Conservation (phyloP, 2,888 invertebrate genomes). For the Monopis laevigella region DNA sequence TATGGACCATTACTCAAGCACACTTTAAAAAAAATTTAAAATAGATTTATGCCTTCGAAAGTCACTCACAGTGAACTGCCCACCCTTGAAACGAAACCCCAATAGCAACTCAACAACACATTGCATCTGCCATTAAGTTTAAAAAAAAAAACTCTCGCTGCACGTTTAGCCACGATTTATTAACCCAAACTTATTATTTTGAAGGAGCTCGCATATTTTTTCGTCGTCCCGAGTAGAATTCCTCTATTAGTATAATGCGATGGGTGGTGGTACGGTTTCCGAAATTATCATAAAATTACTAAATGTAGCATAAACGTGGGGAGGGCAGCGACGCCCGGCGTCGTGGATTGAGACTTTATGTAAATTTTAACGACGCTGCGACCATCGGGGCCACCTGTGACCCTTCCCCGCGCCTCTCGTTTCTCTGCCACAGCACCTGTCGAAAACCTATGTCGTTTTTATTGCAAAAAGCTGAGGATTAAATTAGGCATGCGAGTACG, state of each 20-base stretch:
- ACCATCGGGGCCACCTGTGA: constrained; percentile 65
- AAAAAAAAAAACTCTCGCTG: constrained; percentile 43
- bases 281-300: constrained; percentile 69
- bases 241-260: constrained; percentile 68
- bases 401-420: constrained; percentile 29
- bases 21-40: constrained; percentile 9
- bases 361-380: constrained; percentile 68
- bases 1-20: constrained; percentile 58
- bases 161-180: constrained; percentile 54
- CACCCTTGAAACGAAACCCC: constrained; percentile 26
- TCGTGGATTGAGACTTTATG: constrained; percentile 67
- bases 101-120: constrained; percentile 53
- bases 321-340: constrained; percentile 51
- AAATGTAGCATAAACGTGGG: constrained; percentile 67
- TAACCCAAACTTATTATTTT: constrained; percentile 59
- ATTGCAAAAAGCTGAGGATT: constrained; percentile 65
- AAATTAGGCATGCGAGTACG: constrained; percentile 61
- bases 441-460: constrained; percentile 67
- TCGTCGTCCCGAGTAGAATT: constrained; percentile 44
- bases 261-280: constrained; percentile 65
- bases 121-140: constrained; percentile 64
- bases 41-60: constrained; percentile 57
- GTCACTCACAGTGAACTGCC: constrained; percentile 42
- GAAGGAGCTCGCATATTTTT: constrained; percentile 50
- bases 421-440: constrained; percentile 48